Conservation (phyloP, 1,140 invertebrate species). For the Lucilia sericata region DNA sequence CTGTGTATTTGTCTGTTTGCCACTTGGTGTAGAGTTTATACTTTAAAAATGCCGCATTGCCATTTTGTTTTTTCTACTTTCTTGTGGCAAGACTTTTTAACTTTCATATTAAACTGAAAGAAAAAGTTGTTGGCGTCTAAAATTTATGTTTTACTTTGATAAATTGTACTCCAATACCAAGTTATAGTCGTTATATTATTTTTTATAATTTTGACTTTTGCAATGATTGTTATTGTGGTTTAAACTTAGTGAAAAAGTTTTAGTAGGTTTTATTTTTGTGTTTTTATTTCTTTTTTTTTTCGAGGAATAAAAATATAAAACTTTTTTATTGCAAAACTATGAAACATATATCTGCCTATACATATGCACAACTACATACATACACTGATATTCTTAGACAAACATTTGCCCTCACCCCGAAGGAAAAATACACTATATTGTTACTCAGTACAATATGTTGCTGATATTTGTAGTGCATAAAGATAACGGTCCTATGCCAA, state of each 20-base stretch:
- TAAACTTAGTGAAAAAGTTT: background rate
- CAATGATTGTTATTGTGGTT: conserved; percentile 39
- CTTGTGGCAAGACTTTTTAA: no score
- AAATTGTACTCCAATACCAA: conserved; percentile 3
- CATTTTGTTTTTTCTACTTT: background rate
- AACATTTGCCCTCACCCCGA: no score
- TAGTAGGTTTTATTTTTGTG: no score
- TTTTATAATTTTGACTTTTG: background rate
- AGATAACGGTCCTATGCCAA: no score
- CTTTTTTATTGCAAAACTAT: conserved; percentile 30
- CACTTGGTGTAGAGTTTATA: background rate
- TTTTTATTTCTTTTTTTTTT: background rate
- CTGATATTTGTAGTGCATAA: no score
- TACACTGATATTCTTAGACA: no score
- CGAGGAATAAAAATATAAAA: background rate
- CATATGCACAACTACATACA: no score
- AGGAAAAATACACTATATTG: no score
- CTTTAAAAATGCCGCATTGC: conserved; percentile 39
- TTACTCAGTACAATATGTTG: no score
- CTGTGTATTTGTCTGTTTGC: no score
- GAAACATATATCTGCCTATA: no score
- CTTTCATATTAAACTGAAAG: background rate
- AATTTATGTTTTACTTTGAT: conserved; percentile 36
- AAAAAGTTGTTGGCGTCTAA: conserved; percentile 30
- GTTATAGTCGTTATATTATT: no score